These are phyloP conservation scores for Argya squamiceps DNA, from an alignment of 2,797 vertebrate genomes.

Conservation along the genomic window DNA sequence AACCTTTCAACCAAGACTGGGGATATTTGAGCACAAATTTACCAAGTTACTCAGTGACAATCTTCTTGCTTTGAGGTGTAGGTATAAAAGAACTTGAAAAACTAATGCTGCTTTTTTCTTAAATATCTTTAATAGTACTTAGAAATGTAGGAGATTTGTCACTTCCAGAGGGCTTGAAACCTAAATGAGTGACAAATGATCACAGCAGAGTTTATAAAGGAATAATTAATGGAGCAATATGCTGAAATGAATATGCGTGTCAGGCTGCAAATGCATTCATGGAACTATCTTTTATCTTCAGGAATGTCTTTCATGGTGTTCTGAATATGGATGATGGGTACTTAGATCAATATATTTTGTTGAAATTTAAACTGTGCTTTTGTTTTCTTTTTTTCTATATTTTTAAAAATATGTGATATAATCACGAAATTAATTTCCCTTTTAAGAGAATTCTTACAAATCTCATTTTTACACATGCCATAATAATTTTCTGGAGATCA, in stretches of 20 bases:
- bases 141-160: background rate
- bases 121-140: background rate
- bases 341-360: background rate
- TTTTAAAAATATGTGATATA: background rate
- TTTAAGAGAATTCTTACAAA: background rate
- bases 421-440: constrained; percentile 38
- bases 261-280: constrained; percentile 48
- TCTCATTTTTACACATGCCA: constrained; percentile 19
- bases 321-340: background rate
- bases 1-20: background rate
- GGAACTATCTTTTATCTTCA: constrained; percentile 53
- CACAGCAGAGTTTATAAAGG: constrained; percentile 51
- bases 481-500: constrained; percentile 13
- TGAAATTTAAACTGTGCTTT: background rate
- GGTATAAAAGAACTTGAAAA: background rate
- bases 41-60: background rate
- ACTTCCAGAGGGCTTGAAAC: constrained; percentile 42
- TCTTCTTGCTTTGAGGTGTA: background rate
- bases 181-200: constrained; percentile 44
- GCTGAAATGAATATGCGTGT: constrained; percentile 46
- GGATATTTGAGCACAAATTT: background rate
- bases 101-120: background rate
- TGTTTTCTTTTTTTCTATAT: background rate
- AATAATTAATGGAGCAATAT: constrained; percentile 64
- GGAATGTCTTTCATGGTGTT: constrained; percentile 43